Conservation (phyloP, 2,113 vertebrate genomes). For the Oryzias melastigma region DNA sequence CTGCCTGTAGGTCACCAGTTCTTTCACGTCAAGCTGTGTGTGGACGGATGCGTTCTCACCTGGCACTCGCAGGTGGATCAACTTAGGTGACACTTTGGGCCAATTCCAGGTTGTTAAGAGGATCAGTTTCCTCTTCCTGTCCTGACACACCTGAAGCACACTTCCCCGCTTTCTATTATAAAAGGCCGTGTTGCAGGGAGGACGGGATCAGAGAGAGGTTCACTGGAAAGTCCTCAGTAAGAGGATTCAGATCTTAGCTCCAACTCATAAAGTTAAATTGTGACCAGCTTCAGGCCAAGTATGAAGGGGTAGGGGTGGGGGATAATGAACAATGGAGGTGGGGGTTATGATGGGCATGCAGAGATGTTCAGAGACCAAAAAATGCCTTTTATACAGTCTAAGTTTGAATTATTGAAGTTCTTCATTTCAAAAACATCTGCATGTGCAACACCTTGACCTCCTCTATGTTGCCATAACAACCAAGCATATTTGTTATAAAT, state of each 20-base stretch:
- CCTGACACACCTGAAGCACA: slow-evolving; percentile 52
- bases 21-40: slow-evolving; percentile 1
- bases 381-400: too few species aligned
- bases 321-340: not conserved
- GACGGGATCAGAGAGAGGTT: slow-evolving; percentile 43
- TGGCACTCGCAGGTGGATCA: slow-evolving; percentile 57
- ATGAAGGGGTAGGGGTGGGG: slow-evolving; percentile 5
- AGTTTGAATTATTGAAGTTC: too few species aligned
- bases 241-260: slow-evolving; percentile 66
- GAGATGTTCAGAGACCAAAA: too few species aligned
- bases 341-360: not conserved
- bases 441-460: too few species aligned
- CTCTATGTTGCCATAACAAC: too few species aligned
- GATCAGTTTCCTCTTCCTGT: slow-evolving; percentile 66
- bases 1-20: slow-evolving; percentile 35
- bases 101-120: slow-evolving; percentile 69
- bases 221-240: slow-evolving; percentile 54
- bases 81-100: slow-evolving; percentile 68
- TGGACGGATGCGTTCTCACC: slow-evolving; percentile 42
- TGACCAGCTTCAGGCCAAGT: not conserved
- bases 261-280: slow-evolving; percentile 35
- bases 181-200: slow-evolving; percentile 14
- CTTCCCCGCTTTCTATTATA: slow-evolving; percentile 23
- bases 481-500: too few species aligned
- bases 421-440: too few species aligned